Percentiles rank a stretch among this genome's conserved stretches.
phyloP scores from a whole-genome alignment of 2,888 invertebrate genomes.

The Antheraea yamamai region DNA sequence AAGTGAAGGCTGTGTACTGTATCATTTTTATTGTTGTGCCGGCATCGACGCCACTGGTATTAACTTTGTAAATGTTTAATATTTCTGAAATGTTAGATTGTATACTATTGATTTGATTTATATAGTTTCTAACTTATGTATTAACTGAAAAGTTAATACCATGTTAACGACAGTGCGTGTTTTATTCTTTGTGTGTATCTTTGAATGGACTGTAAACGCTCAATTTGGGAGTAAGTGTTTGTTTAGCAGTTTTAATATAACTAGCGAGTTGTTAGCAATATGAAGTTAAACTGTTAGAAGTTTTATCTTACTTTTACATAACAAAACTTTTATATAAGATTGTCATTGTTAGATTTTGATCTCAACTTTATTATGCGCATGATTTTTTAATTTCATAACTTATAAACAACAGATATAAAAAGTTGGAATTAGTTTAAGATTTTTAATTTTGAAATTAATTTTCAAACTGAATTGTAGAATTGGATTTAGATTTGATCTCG shows the following conservation, averaged over 20 bases:
- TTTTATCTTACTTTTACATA: too few species aligned
- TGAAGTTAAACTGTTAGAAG: too few species aligned
- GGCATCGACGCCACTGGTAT: slow-evolving; percentile 35
- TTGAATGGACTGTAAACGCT: slow-evolving; percentile 59
- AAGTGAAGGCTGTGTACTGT: slow-evolving; percentile 65
- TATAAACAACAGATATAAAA: too few species aligned
- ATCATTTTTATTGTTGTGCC: slow-evolving; percentile 66
- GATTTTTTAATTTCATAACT: too few species aligned
- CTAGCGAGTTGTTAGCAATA: neutral
- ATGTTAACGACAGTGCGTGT: slow-evolving; percentile 32
- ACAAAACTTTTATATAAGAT: too few species aligned
- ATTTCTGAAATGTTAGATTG: slow-evolving; percentile 15
- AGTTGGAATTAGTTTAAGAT: too few species aligned
- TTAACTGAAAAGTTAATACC: slow-evolving; percentile 24
- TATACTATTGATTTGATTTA: neutral
- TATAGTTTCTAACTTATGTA: neutral
- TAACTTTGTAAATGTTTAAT: neutral
- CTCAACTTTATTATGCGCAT: too few species aligned
- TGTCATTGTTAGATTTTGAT: too few species aligned
- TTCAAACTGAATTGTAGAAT: too few species aligned
- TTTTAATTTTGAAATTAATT: too few species aligned
- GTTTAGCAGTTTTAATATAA: neutral
- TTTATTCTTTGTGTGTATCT: slow-evolving; percentile 50
- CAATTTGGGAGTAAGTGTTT: slow-evolving; percentile 74
- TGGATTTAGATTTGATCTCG: too few species aligned